These are phyloP conservation scores for Chrysopa pallens DNA, from an alignment of 1,140 invertebrate genomes.

Conservation along the genomic window DNA sequence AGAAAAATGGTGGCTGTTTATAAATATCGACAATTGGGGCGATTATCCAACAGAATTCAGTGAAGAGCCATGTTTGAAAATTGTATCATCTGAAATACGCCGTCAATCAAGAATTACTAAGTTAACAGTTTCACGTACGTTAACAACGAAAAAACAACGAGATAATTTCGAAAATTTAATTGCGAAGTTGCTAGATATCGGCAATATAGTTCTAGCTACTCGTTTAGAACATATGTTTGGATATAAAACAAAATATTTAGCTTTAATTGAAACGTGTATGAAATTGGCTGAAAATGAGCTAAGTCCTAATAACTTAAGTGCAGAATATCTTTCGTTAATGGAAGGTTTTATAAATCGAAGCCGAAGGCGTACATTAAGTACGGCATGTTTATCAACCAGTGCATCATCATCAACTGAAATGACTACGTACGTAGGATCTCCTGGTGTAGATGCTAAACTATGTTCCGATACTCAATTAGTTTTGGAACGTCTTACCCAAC, in stretches of 20 bases:
- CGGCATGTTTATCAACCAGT: slow-evolving; percentile 9
- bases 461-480: slow-evolving; percentile 10
- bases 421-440: slow-evolving; percentile 7
- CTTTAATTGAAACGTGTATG: slow-evolving; percentile 27
- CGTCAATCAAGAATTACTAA: slow-evolving; percentile 18
- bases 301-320: slow-evolving; percentile 18
- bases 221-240: slow-evolving; percentile 27
- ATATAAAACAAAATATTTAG: slow-evolving; percentile 22
- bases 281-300: slow-evolving; percentile 26
- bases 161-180: slow-evolving; percentile 15
- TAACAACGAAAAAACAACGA: slow-evolving; percentile 12
- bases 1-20: slow-evolving; percentile 30
- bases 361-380: slow-evolving; percentile 10
- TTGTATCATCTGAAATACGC: slow-evolving; percentile 22
- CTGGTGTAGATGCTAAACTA: slow-evolving; percentile 4
- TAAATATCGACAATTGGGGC: slow-evolving; percentile 16
- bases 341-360: slow-evolving; percentile 9
- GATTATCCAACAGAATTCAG: slow-evolving; percentile 17
- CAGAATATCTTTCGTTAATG: slow-evolving; percentile 16
- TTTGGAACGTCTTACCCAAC: slow-evolving; percentile 15
- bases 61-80: slow-evolving; percentile 20
- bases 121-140: slow-evolving; percentile 2
- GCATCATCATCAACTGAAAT: slow-evolving; percentile 7
- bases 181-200: slow-evolving; percentile 18
- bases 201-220: slow-evolving; percentile 24